These are phyloP conservation scores for Cheilosia grossa DNA, from an alignment of 2,888 invertebrate species.

Conservation along the genomic window DNA sequence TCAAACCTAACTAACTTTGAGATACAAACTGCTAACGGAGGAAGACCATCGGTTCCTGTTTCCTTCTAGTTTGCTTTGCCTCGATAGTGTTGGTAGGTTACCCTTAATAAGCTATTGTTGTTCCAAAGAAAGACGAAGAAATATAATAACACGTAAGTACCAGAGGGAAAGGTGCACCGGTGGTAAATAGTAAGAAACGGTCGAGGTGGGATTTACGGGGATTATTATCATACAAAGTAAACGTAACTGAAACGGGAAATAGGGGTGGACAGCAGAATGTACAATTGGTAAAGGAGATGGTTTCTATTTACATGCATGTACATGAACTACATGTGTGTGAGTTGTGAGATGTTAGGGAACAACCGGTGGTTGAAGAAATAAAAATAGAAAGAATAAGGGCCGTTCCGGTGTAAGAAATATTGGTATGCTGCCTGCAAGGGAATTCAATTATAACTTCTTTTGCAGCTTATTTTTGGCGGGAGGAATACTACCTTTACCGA, in stretches of 20 bases:
- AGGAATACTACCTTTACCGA: conserved; percentile 8
- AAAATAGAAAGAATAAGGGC: conserved; percentile 22
- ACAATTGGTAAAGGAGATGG: conserved; percentile 48
- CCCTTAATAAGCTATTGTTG: conserved; percentile 23
- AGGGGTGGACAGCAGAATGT: conserved; percentile 41
- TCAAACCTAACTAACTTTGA: conserved; percentile 66
- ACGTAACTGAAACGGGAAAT: conserved; percentile 57
- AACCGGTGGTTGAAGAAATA: conserved; percentile 66
- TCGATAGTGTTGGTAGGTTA: conserved; percentile 44
- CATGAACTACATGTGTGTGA: not conserved
- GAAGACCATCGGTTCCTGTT: conserved; percentile 6
- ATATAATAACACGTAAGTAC: conserved; percentile 41
- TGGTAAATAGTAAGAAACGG: conserved; percentile 52
- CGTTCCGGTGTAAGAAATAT: conserved; percentile 45
- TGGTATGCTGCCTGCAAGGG: conserved; percentile 39
- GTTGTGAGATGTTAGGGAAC: conserved; percentile 21
- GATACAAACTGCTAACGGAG: conserved; percentile 26
- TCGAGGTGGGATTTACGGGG: conserved; percentile 61
- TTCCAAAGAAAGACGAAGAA: conserved; percentile 29
- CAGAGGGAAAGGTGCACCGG: conserved; percentile 57
- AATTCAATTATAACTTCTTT: conserved; percentile 8
- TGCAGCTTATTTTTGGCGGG: conserved; percentile 51
- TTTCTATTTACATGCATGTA: conserved; percentile 5
- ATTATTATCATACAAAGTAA: conserved; percentile 47
- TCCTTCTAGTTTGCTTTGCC: conserved; percentile 17